Base-by-base conservation (phyloP, 2,797 vertebrate genomes). In the Lepilemur septentrionalis region DNA sequence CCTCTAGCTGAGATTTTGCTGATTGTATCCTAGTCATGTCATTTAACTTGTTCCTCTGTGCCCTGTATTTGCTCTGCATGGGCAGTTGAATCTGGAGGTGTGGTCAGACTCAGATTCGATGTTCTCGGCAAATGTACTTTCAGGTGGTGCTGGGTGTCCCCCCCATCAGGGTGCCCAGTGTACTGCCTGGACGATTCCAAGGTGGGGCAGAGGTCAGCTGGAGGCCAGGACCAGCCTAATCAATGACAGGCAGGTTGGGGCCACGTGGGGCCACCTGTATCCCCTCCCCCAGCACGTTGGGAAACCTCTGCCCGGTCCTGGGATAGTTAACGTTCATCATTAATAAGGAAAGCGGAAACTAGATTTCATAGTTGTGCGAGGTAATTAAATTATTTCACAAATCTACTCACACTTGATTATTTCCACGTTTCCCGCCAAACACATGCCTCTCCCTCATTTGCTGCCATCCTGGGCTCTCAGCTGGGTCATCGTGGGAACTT, bases 311-410 rank as follows among this genome's bases (percentile, higher is more conserved):
- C 57, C 30, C 3, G 0, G 48, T 84, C 78, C 78, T 93, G 63
- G 35, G 82, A 35, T 83, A 88, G 63, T 81, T 95, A 67, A 73
- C 80, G 61, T 95, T 96, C 82, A 69, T 81, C 48, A 46, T 81
- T 78, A 89, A 75, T 83, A 70, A 78, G 38, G 59, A 75, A 96
- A 91, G 81, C 4, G 7, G 89, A 93, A 94, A 61, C 82, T 59
- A 57, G 65, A 63, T 55, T n/a, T 75, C 82, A 72, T 55, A 78
- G 57, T 93, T 70, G 80, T 55, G 78, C 32, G 5, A 88, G 85
- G 61, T 93, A 80, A 93, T 94, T 79, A 76, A 79, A 57, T 59
- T 55, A 85, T 79, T 75, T 61, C 28, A 43, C 30, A 35, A 50
- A 76, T 81, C 75, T 32, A 20, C 76, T 73, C 86, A 75, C 43